phyloP scores from a whole-genome alignment of 1,140 invertebrate species.

The Pseudomyrmex dendroicus region DNA sequence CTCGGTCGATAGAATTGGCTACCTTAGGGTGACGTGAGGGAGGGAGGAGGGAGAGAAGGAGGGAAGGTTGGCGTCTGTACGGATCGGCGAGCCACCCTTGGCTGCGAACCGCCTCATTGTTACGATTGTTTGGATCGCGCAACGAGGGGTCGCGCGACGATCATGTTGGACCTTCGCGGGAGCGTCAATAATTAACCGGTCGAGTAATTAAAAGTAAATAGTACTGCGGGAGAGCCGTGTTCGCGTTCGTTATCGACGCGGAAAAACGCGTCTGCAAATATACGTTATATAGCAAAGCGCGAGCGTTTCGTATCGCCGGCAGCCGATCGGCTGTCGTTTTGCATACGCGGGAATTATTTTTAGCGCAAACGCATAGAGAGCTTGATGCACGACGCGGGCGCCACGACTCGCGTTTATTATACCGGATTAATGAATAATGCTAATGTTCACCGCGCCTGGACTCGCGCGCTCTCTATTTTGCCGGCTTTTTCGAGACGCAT shows the following conservation, averaged over 20 bases:
- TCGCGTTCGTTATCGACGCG: constrained; percentile 42
- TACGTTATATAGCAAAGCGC: constrained; percentile 14
- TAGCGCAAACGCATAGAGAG: constrained; percentile 21
- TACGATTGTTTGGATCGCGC: constrained; percentile 78
- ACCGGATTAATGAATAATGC: constrained; percentile 65
- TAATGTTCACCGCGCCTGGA: constrained; percentile 41
- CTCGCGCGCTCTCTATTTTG: constrained; percentile 46
- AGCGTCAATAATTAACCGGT: constrained; percentile 82
- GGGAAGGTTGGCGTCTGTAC: constrained; percentile 47
- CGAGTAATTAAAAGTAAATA: constrained; percentile 84
- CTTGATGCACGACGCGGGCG: constrained; percentile 1
- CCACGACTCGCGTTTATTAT: constrained; percentile 57
- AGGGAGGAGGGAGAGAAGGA: background rate
- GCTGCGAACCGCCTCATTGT: constrained; percentile 73
- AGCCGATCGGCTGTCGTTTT: background rate
- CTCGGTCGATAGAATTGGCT: constrained; percentile 84
- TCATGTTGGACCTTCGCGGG: constrained; percentile 60
- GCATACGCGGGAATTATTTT: constrained; percentile 33
- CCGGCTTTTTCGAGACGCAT: constrained; percentile 67
- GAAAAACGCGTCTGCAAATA: constrained; percentile 59
- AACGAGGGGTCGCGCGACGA: constrained; percentile 62
- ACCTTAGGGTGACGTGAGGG: constrained; percentile 56
- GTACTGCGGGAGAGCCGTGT: constrained; percentile 10
- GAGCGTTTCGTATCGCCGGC: constrained; percentile 10
- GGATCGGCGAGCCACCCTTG: constrained; percentile 61